Evolutionary conservation across 1,140 invertebrate genomes (phyloP).

Genomic region (Danaus plexippus): DNA sequence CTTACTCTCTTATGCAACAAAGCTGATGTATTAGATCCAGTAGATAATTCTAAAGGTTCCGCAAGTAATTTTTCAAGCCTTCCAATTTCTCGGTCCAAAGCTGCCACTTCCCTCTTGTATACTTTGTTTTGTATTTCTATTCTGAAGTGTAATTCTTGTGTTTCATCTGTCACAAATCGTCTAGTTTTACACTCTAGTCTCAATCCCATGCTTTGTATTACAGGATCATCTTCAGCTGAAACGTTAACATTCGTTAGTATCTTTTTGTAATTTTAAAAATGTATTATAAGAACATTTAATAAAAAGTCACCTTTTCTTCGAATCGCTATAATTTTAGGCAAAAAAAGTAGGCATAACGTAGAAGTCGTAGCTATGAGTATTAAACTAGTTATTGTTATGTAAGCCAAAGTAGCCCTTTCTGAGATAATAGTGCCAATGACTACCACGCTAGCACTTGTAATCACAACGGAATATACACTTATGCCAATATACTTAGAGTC

Average conservation of each 20-base stretch:
- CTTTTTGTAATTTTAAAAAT: not conserved
- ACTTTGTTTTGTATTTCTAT: conserved; percentile 93
- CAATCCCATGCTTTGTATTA: conserved; percentile 89
- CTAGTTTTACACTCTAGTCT: conserved; percentile 91
- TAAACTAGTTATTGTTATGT: conserved; percentile 85
- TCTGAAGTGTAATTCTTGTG: conserved; percentile 84
- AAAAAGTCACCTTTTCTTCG: conserved; percentile 67
- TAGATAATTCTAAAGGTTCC: conserved; percentile 10
- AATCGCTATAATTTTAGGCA: conserved; percentile 86
- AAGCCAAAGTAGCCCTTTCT: conserved; percentile 87
- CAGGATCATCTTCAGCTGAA: conserved; percentile 81
- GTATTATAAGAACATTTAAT: not conserved
- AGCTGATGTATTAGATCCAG: conserved; percentile 9
- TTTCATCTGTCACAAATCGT: conserved; percentile 80
- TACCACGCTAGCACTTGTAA: conserved; percentile 88
- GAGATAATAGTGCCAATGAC: conserved; percentile 88
- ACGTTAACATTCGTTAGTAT: conserved; percentile 8
- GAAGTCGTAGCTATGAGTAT: conserved; percentile 90
- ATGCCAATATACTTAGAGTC: conserved; percentile 97
- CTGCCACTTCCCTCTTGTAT: conserved; percentile 86
- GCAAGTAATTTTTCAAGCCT: conserved; percentile 81
- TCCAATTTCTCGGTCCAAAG: conserved; percentile 84
- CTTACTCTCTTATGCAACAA: conserved; percentile 17
- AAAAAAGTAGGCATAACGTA: conserved; percentile 87
- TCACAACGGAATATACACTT: conserved; percentile 93